These are phyloP conservation scores for Heliconius congener DNA, from an alignment of 1,140 invertebrate genomes.

Conservation along the genomic window DNA sequence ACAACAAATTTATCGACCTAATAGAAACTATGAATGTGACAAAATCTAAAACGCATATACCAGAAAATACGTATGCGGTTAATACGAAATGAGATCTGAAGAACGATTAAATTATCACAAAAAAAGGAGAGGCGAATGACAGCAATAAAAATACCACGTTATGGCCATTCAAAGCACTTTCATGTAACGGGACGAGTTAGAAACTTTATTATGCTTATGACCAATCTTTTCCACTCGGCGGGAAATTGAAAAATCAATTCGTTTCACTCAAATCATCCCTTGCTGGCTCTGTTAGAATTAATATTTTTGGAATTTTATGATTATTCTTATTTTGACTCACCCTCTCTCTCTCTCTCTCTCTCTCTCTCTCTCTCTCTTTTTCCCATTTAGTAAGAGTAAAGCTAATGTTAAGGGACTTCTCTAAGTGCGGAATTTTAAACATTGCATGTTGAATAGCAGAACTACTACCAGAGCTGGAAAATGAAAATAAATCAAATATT, in stretches of 20 bases:
- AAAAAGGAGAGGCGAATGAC: conserved; percentile 55
- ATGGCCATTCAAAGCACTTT: conserved; percentile 44
- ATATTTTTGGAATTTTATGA: not conserved
- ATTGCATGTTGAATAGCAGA: too few species aligned
- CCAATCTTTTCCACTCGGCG: conserved; percentile 42
- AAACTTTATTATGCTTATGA: conserved; percentile 54
- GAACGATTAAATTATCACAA: conserved; percentile 69
- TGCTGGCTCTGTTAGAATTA: not conserved
- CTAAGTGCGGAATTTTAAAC: too few species aligned
- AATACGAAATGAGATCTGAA: conserved; percentile 32
- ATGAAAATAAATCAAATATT: too few species aligned
- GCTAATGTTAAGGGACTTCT: too few species aligned
- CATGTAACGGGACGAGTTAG: conserved; percentile 49
- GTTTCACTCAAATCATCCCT: conserved; percentile 14
- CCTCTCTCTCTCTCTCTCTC: too few species aligned
- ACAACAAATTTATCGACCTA: not conserved
- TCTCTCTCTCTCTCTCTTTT: too few species aligned
- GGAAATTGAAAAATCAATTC: conserved; percentile 40
- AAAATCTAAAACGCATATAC: conserved; percentile 18
- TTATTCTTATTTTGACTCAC: not conserved
- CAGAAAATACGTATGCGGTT: conserved; percentile 20
- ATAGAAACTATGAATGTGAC: conserved; percentile 21
- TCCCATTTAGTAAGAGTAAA: too few species aligned
- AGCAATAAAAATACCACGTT: conserved; percentile 53
- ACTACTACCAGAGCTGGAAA: too few species aligned